Evolutionary conservation across 2,797 vertebrate genomes (phyloP).

Genomic region (Phataginus tricuspis): DNA sequence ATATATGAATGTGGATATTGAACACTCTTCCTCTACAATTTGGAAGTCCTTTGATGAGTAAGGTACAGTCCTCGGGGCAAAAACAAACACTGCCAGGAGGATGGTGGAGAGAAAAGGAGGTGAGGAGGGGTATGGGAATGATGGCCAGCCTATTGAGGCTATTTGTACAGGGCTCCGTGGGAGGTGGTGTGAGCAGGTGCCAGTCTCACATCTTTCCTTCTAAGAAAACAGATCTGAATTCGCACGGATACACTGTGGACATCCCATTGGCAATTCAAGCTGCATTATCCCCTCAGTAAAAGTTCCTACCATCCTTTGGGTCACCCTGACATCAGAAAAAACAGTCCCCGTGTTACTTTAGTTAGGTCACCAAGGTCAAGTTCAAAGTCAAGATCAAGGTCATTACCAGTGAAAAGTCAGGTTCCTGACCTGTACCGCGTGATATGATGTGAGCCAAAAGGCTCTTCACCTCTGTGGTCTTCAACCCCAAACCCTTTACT

Average conservation of each 20-base stretch:
- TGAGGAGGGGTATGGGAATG: rapidly evolving
- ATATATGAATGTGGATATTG: too few relatives aligned
- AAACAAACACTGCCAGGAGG: rapidly evolving
- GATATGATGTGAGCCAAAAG: background rate
- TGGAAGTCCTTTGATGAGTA: too few relatives aligned
- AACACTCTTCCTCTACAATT: rapidly evolving
- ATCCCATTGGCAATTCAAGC: too few relatives aligned
- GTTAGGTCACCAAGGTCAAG: background rate
- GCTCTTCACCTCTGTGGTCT: background rate
- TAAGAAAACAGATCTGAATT: background rate
- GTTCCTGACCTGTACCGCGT: rapidly evolving
- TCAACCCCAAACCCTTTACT: background rate
- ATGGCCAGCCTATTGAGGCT: background rate
- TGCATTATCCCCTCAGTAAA: background rate
- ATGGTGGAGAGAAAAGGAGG: rapidly evolving
- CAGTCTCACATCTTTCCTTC: background rate
- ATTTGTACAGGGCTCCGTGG: background rate
- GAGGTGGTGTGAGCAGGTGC: background rate
- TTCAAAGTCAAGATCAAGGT: background rate
- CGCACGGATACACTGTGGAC: rapidly evolving
- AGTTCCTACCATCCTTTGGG: background rate
- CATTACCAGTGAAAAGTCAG: background rate
- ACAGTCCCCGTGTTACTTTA: background rate
- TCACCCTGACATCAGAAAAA: background rate
- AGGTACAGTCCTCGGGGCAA: background rate